phyloP scores from a whole-genome alignment of 2,888 invertebrate species.

The Drosophila greeni region DNA sequence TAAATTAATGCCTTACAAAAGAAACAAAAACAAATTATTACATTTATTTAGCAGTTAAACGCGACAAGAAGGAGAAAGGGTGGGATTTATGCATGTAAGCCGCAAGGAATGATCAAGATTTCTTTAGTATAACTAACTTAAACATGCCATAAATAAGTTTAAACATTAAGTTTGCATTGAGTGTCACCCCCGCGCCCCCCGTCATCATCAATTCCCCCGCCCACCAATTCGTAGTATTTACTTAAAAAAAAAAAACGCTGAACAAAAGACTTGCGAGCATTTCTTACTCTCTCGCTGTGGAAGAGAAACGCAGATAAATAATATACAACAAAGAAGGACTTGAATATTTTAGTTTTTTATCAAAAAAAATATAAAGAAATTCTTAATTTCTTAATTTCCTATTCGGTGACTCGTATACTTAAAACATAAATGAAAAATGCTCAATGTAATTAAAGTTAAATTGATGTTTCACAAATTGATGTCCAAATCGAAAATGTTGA shows the following conservation, averaged over 20 bases:
- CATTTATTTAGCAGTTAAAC: slow-evolving; percentile 47
- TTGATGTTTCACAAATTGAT: slow-evolving; percentile 24
- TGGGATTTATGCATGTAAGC: slow-evolving; percentile 37
- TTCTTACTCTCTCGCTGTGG: slow-evolving; percentile 40
- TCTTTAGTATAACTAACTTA: slow-evolving; percentile 69
- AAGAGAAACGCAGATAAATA: slow-evolving; percentile 21
- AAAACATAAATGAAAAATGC: slow-evolving; percentile 52
- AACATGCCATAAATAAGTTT: slow-evolving; percentile 71
- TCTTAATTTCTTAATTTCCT: slow-evolving; percentile 54
- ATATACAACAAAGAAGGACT: slow-evolving; percentile 7
- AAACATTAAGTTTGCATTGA: slow-evolving; percentile 50
- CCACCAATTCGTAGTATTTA: slow-evolving; percentile 44
- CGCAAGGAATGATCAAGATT: slow-evolving; percentile 28
- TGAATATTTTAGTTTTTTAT: slow-evolving; percentile 36
- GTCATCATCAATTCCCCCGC: slow-evolving; percentile 13
- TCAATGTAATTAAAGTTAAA: slow-evolving; percentile 61
- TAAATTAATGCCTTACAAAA: slow-evolving; percentile 67
- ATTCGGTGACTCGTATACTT: slow-evolving; percentile 52
- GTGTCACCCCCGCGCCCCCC: neutral
- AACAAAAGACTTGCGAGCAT: slow-evolving; percentile 63
- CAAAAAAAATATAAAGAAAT: slow-evolving; percentile 13
- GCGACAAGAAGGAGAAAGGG: slow-evolving; percentile 3
- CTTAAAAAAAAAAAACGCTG: slow-evolving; percentile 56
- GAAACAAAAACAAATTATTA: slow-evolving; percentile 31
- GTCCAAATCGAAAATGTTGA: slow-evolving; percentile 7